Percentiles rank a stretch among this genome's conserved stretches.
phyloP scores from a whole-genome alignment of 1,140 invertebrate genomes.

The Drosophila bipectinata region DNA sequence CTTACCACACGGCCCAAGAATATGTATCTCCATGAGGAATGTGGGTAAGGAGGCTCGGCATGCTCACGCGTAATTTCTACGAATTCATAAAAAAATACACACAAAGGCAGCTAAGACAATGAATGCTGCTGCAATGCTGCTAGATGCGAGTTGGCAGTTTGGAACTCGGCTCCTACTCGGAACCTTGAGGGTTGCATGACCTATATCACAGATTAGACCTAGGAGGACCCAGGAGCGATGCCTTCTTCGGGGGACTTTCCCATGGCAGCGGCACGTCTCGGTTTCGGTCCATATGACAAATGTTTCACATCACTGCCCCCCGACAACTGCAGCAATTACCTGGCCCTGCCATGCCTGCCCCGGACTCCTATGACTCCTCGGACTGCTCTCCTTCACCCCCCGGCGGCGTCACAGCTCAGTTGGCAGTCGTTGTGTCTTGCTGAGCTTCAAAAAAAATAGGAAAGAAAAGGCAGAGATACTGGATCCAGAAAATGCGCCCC shows the following conservation, averaged over 20 bases:
- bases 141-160: constrained; percentile 18
- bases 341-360: constrained; percentile 28
- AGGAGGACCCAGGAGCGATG: not conserved
- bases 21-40: not conserved
- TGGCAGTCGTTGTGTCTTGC: constrained; percentile 63
- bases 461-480: constrained; percentile 3
- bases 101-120: constrained; percentile 62
- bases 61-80: constrained; percentile 71
- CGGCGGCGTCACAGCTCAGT: constrained; percentile 74
- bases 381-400: constrained; percentile 26
- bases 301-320: constrained; percentile 74
- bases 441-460: constrained; percentile 49
- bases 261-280: constrained; percentile 69
- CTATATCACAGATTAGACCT: constrained; percentile 74
- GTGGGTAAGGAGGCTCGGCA: constrained; percentile 31
- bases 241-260: constrained; percentile 56
- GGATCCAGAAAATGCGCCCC: constrained; percentile 39
- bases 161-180: constrained; percentile 35
- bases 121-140: constrained; percentile 47
- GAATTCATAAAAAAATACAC: constrained; percentile 49
- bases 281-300: constrained; percentile 73
- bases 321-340: constrained; percentile 72
- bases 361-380: not conserved
- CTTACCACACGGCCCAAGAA: constrained; percentile 5
- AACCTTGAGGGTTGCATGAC: constrained; percentile 81